Conservation (phyloP, 2,888 invertebrate species). For the Apantesis nais region DNA sequence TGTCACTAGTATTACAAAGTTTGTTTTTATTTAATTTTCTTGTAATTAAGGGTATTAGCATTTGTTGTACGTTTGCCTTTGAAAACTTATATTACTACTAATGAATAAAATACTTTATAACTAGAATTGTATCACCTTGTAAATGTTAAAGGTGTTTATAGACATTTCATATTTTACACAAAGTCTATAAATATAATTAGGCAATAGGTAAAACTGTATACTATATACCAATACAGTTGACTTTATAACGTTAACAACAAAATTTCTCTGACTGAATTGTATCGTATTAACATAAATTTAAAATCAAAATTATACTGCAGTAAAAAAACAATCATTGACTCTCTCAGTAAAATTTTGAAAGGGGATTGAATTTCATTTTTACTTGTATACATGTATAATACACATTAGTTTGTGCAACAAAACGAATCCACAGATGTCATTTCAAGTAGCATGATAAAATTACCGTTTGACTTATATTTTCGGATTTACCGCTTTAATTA, state of each 20-base stretch:
- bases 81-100: conserved; percentile 1
- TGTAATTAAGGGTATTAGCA: conserved; percentile 17
- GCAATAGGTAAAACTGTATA: neutral
- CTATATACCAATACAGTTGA: no score
- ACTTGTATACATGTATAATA: no score
- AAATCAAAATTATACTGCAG: neutral
- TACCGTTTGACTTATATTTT: neutral
- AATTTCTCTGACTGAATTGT: neutral
- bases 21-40: conserved; percentile 21
- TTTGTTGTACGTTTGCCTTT: conserved; percentile 5
- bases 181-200: neutral
- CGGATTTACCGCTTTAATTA: neutral
- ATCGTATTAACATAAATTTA: neutral
- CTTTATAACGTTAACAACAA: no score
- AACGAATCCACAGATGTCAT: neutral
- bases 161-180: neutral
- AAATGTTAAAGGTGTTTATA: neutral
- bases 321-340: neutral
- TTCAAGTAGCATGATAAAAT: neutral
- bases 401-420: neutral
- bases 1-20: conserved; percentile 26
- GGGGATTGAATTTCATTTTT: no score
- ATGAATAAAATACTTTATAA: neutral
- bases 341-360: neutral
- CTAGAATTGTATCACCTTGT: neutral